These are phyloP conservation scores for Cynopterus sphinx DNA, from an alignment of 2,797 vertebrate species.

Conservation along the genomic window DNA sequence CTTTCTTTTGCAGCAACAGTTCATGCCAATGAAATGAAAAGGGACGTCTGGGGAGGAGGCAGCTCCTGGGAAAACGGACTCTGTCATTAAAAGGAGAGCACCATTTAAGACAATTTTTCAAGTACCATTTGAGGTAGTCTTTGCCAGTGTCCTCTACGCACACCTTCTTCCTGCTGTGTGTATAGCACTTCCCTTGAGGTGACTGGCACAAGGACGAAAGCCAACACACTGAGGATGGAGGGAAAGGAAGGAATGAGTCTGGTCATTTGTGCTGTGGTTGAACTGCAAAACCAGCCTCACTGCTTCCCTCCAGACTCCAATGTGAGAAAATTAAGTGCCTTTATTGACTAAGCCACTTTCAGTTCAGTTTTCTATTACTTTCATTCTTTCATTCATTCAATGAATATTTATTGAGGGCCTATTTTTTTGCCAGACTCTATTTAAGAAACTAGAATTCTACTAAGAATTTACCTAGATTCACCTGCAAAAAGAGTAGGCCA, in stretches of 20 bases:
- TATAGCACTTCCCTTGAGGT: background rate
- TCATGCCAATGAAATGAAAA: background rate
- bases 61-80: background rate
- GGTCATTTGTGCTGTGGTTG: too few relatives aligned
- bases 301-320: background rate
- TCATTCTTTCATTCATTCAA: background rate
- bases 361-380: background rate
- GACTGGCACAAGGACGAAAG: background rate
- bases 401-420: background rate
- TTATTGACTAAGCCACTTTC: background rate
- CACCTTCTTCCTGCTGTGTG: background rate
- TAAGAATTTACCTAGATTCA: background rate
- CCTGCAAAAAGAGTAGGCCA: slow-evolving; percentile 9
- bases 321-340: background rate
- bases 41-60: background rate
- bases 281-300: background rate
- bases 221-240: background rate
- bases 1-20: background rate
- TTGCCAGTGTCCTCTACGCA: background rate
- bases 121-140: background rate
- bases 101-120: background rate
- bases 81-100: background rate
- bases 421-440: background rate
- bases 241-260: background rate
- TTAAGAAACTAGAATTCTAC: background rate